Evolutionary conservation across 2,113 vertebrate species (phyloP).

Genomic region (Xenopus laevis): DNA sequence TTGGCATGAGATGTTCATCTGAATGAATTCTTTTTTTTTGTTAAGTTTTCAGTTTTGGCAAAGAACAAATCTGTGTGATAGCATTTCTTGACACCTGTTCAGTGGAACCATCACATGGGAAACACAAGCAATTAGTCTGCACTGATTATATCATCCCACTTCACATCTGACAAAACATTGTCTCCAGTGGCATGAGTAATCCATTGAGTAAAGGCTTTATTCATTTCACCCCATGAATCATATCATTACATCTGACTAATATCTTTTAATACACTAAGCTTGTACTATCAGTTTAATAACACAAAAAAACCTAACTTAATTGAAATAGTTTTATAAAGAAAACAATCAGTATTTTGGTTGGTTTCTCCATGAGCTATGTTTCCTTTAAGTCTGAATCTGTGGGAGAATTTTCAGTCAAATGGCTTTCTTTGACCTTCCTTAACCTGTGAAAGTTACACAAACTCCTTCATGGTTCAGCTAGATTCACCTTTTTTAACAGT

Average conservation of each 20-base stretch:
- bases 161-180: conserved; percentile 64
- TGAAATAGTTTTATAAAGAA: neutral
- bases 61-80: conserved; percentile 17
- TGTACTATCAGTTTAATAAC: neutral
- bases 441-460: conserved; percentile 80
- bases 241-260: neutral
- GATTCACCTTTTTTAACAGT: conserved; percentile 45
- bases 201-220: conserved; percentile 37
- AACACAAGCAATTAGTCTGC: conserved; percentile 63
- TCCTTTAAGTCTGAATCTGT: conserved; percentile 51
- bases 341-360: conserved; percentile 58
- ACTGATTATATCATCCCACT: conserved; percentile 58
- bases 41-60: neutral
- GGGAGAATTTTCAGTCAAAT: conserved; percentile 60
- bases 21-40: conserved; percentile 12
- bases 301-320: neutral
- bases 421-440: conserved; percentile 73
- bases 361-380: conserved; percentile 60
- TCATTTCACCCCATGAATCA: conserved; percentile 19
- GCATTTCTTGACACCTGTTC: conserved; percentile 59
- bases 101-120: conserved; percentile 55
- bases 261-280: neutral
- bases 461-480: conserved; percentile 65
- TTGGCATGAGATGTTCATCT: conserved; percentile 12
- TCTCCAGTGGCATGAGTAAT: conserved; percentile 52